phyloP scores from a whole-genome alignment of 2,113 vertebrate species.

The Psittacus erithacus region DNA sequence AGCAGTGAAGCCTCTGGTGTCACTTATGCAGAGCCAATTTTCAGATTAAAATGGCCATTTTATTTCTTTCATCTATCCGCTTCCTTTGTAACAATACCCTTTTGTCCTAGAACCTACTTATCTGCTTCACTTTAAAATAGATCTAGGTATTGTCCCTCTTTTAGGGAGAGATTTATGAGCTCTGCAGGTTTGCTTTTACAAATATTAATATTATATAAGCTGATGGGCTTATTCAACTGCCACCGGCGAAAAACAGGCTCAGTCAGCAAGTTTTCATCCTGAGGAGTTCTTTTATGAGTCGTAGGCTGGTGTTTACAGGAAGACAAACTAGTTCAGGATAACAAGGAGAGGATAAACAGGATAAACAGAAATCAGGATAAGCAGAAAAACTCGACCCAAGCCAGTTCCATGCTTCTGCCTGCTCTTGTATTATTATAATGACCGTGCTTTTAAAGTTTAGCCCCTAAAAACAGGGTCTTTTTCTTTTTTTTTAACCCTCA shows the following conservation, averaged over 20 bases:
- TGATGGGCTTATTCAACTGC: slow-evolving; percentile 34
- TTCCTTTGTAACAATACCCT: slow-evolving; percentile 5
- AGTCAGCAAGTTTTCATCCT: slow-evolving; percentile 49
- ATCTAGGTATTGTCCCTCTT: background rate
- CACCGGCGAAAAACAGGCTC: background rate
- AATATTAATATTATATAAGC: slow-evolving; percentile 64
- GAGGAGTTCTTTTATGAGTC: background rate
- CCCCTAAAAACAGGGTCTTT: background rate
- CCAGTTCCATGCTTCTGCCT: background rate
- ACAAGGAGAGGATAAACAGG: slow-evolving; percentile 34
- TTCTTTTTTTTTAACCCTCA: background rate
- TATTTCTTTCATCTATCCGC: background rate
- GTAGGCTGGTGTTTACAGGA: background rate
- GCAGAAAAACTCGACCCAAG: background rate
- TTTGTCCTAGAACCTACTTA: slow-evolving; percentile 37
- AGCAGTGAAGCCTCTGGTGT: background rate
- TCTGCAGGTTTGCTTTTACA: slow-evolving; percentile 53
- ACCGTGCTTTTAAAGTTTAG: background rate
- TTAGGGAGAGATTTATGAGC: slow-evolving; percentile 52
- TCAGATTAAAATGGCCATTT: slow-evolving; percentile 31
- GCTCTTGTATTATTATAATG: background rate
- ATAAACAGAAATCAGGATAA: slow-evolving; percentile 37
- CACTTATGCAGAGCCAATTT: background rate
- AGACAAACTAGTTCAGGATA: slow-evolving; percentile 14
- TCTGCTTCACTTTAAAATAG: slow-evolving; percentile 24